Conservation (phyloP, 2,888 invertebrate genomes). For the Aporophyla nigra region DNA sequence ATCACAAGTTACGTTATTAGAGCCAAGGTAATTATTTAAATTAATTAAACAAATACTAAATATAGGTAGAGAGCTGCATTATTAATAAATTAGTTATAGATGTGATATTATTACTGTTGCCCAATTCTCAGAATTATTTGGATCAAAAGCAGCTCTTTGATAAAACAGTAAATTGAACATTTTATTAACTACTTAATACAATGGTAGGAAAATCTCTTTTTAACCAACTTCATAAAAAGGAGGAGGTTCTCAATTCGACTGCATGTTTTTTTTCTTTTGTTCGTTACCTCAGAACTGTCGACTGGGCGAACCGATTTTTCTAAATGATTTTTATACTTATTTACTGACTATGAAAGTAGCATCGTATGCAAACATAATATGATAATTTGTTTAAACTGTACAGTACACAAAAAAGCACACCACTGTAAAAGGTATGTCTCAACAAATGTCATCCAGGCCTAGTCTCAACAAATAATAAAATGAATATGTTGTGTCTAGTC, state of each 20-base stretch:
- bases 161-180: not conserved
- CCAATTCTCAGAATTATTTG: not conserved
- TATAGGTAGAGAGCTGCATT: not conserved
- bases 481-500: constrained; percentile 5
- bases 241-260: too few relatives aligned
- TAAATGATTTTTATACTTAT: not conserved
- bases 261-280: too few relatives aligned
- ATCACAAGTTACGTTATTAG: not conserved
- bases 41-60: not conserved
- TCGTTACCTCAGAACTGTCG: too few relatives aligned
- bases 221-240: too few relatives aligned
- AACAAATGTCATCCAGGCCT: too few relatives aligned
- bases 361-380: not conserved
- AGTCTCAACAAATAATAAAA: not conserved
- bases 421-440: not conserved
- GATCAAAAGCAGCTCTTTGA: not conserved
- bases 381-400: not conserved
- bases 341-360: not conserved
- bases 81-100: not conserved
- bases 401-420: too few relatives aligned
- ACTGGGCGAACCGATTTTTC: too few relatives aligned
- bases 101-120: not conserved
- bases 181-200: not conserved
- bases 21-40: constrained; percentile 4
- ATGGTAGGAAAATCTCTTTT: too few relatives aligned